Conservation (phyloP, 2,888 invertebrate genomes). For the Xestia xanthographa region DNA sequence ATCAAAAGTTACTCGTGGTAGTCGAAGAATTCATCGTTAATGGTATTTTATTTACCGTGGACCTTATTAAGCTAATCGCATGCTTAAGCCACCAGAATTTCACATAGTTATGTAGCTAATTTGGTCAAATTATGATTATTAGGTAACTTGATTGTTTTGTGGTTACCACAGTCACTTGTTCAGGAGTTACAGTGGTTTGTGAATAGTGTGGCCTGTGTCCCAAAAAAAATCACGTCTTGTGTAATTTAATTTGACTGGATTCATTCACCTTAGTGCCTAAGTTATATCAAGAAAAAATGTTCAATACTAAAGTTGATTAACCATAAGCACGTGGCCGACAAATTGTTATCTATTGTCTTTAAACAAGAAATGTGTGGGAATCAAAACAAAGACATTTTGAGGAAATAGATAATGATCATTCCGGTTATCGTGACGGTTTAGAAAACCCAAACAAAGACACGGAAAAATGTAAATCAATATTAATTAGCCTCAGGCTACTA, state of each 20-base stretch:
- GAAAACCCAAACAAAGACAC: slow-evolving; percentile 38
- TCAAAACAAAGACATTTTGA: slow-evolving; percentile 27
- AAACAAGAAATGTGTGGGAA: slow-evolving; percentile 18
- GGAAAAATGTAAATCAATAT: slow-evolving; percentile 35
- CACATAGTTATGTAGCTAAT: slow-evolving; percentile 33
- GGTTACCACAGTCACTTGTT: background rate
- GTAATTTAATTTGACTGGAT: background rate
- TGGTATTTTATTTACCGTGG: slow-evolving; percentile 16
- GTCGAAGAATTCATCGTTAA: slow-evolving; percentile 9
- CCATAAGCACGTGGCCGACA: background rate
- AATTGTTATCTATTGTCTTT: background rate
- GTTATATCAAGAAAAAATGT: background rate
- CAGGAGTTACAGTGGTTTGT: too few species aligned
- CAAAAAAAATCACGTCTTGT: too few species aligned
- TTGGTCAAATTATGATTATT: slow-evolving; percentile 1
- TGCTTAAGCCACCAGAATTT: slow-evolving; percentile 5
- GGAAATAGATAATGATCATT: slow-evolving; percentile 7
- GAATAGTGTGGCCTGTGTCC: too few species aligned
- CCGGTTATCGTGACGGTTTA: slow-evolving; percentile 29
- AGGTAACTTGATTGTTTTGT: slow-evolving; percentile 3
- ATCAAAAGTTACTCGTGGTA: slow-evolving; percentile 1
- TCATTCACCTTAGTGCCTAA: background rate
- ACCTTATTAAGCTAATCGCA: slow-evolving; percentile 21
- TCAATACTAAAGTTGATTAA: background rate
- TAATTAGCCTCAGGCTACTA: background rate